Base-by-base conservation (phyloP, 1,140 invertebrate genomes). In the Lordiphosa clarofinis region DNA sequence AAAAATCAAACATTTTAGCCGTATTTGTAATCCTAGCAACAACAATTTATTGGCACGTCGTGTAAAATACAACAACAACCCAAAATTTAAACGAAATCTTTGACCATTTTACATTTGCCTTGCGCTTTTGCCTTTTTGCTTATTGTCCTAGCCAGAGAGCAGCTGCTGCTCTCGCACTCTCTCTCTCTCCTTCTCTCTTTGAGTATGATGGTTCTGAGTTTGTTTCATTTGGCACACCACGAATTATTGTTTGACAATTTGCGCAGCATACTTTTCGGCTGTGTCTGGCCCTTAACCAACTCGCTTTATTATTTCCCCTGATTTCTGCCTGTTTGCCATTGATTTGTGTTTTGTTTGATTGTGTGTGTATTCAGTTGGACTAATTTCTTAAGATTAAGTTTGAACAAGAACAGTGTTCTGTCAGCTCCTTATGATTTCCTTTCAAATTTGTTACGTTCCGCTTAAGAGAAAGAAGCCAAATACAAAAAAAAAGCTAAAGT, bases 1-100 rank as follows among this genome's bases (percentile, higher is more conserved):
- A 50, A 67, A 58, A 43, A 48, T 35, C 60, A 48, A 56, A 36
- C 64, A 58, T 13, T 24, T 46, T 13, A 64, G 54, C 48, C 35
- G 61, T 56, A 78, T 58, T 73, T 33, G 58, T 67, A 59, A 55
- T 78, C 50, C 56, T 63, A 73, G 44, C 28, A 43, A 48, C 54
- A 59, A 56, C 37, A 56, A 60, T 50, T 57, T 44, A 82, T 81
- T 81, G 75, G 75, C 75, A 82, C 74, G 70, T 61, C 73, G 72
- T 79, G 62, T 66, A 75, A 4, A 40, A 58, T 44, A 24, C 28
- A 28, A 36, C 52, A 47, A 65, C 13, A 44, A 28, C 13, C 53
- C 50, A 50, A 15, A 39, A 31, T 69, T 60, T 43, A 69, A 47
- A 38, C 15, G 11, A 61, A 56, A 31, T 8, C 28, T 31, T 31